Percentiles rank a stretch among this genome's conserved stretches.
Conservation (phyloP, 2,113 vertebrate species). For the Delphinus delphis region DNA sequence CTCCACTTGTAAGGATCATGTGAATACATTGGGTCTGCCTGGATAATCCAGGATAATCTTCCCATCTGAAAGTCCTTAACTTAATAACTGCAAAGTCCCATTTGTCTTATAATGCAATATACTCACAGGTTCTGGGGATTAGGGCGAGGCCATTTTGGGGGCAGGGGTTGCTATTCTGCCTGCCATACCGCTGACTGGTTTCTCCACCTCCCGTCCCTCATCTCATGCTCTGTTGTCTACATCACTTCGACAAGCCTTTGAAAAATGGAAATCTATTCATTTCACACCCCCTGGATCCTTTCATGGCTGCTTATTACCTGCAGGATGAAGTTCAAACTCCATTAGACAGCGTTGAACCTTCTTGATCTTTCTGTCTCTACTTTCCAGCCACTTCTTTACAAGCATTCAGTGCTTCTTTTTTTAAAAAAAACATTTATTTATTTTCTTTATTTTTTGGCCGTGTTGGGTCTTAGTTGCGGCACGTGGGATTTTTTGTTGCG, state of each 20-base stretch:
- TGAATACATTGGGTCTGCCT: neutral
- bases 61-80: neutral
- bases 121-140: neutral
- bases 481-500: too few relatives aligned
- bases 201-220: neutral
- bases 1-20: neutral
- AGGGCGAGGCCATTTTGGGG: neutral
- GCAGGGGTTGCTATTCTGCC: neutral
- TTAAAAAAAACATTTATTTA: too few relatives aligned
- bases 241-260: neutral
- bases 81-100: neutral
- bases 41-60: neutral
- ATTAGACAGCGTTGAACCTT: neutral
- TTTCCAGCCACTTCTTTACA: neutral
- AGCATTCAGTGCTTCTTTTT: neutral
- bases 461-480: too few relatives aligned
- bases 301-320: neutral
- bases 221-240: neutral
- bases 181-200: neutral
- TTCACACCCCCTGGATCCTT: neutral
- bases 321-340: neutral
- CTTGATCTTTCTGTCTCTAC: neutral
- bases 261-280: neutral
- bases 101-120: neutral
- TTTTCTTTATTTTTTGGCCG: too few relatives aligned